Percentiles rank a stretch among this genome's conserved stretches.
Conservation (phyloP, 2,888 invertebrate species). For the Nineta flava region DNA sequence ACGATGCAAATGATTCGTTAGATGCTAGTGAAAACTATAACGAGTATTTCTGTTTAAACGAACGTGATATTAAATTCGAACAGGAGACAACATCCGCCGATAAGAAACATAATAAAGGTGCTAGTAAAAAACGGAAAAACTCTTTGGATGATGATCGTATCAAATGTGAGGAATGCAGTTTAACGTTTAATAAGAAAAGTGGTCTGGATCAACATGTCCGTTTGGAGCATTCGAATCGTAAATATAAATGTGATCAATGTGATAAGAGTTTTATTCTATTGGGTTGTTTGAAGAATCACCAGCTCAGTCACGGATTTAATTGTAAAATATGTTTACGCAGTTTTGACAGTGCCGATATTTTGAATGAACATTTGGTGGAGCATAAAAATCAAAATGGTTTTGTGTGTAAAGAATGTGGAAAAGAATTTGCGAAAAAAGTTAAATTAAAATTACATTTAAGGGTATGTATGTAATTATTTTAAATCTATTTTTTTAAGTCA, state of each 20-base stretch:
- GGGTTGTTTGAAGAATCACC: constrained; percentile 1
- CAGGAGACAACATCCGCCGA: no score
- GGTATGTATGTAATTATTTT: constrained; percentile 2
- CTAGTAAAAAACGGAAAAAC: neutral
- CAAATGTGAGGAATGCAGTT: neutral
- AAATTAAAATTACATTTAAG: constrained; percentile 2
- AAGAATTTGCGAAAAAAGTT: constrained; percentile 1
- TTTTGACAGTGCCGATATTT: neutral
- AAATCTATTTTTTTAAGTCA: neutral
- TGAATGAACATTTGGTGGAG: neutral
- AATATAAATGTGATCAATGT: constrained; percentile 2
- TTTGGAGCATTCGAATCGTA: neutral
- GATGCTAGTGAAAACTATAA: no score
- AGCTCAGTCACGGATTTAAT: neutral
- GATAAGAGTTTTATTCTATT: neutral
- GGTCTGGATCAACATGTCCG: neutral
- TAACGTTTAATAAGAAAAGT: neutral
- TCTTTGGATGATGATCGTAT: neutral
- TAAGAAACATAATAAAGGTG: neutral
- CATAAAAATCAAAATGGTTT: neutral
- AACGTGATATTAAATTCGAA: no score
- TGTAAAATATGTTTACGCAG: constrained; percentile 1
- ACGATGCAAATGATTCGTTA: neutral
- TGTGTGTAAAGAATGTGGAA: constrained; percentile 3
- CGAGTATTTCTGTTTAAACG: no score